These are phyloP conservation scores for Lysandra bellargus DNA, from an alignment of 2,888 invertebrate genomes.

Conservation along the genomic window DNA sequence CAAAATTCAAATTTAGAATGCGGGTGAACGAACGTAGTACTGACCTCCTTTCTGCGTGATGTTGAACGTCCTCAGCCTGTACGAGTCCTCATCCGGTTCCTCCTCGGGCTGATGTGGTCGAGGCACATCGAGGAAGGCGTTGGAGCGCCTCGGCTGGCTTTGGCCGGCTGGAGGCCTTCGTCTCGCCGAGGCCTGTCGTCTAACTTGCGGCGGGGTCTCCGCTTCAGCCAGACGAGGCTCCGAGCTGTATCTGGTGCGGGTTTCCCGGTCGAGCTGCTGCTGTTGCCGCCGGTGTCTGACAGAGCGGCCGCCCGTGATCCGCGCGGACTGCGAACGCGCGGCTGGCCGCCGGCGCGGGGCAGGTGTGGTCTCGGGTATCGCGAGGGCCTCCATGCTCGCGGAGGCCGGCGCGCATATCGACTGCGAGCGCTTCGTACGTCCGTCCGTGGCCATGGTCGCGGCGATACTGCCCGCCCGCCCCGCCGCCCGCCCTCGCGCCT, in stretches of 20 bases:
- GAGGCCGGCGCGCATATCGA: constrained; percentile 87
- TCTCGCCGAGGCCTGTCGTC: constrained; percentile 82
- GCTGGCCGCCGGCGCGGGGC: constrained; percentile 84
- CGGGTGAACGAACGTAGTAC: constrained; percentile 72
- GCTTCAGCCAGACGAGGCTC: constrained; percentile 84
- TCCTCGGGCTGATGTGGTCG: constrained; percentile 68
- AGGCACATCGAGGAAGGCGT: constrained; percentile 87
- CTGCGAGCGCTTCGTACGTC: constrained; percentile 86
- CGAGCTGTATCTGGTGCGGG: constrained; percentile 82
- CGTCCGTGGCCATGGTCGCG: constrained; percentile 83
- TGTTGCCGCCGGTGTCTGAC: constrained; percentile 70
- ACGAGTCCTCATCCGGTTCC: constrained; percentile 91
- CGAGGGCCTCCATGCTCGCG: constrained; percentile 84
- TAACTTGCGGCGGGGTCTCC: constrained; percentile 84
- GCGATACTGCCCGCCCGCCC: constrained; percentile 64
- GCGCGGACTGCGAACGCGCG: constrained; percentile 87
- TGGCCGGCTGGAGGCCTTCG: constrained; percentile 75
- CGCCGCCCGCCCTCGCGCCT: constrained; percentile 48
- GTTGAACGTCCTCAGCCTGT: constrained; percentile 95
- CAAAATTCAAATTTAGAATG: constrained; percentile 57
- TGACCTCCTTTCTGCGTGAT: constrained; percentile 93
- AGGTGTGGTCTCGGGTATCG: constrained; percentile 78
- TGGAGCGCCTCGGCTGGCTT: constrained; percentile 82
- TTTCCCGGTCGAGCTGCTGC: constrained; percentile 74
- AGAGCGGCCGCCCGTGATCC: constrained; percentile 84